Percentiles rank a stretch among this genome's conserved stretches.
phyloP scores from a whole-genome alignment of 2,888 invertebrate genomes.

The Adela reaumurella region DNA sequence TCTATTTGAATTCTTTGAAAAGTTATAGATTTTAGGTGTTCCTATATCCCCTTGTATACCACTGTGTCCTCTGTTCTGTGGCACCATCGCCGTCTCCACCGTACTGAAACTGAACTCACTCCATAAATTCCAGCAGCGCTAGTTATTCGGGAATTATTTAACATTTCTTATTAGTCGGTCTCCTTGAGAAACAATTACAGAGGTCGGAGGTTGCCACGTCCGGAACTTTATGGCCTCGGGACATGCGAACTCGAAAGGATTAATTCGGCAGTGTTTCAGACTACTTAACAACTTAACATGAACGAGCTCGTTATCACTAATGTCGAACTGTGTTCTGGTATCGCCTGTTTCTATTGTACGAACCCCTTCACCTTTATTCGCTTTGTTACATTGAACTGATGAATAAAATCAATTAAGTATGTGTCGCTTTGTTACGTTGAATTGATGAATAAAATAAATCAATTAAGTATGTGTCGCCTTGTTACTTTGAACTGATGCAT shows the following conservation, averaged over 20 bases:
- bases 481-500: too few species aligned
- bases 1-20: too few species aligned
- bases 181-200: not conserved
- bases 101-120: not conserved
- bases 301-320: not conserved
- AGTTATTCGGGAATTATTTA: not conserved
- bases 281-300: not conserved
- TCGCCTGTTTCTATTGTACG: too few species aligned
- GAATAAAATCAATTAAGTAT: too few species aligned
- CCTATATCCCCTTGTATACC: too few species aligned
- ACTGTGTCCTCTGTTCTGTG: too few species aligned
- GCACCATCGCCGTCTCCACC: not conserved
- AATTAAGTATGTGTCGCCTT: too few species aligned
- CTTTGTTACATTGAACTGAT: too few species aligned
- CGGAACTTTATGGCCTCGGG: not conserved
- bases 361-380: too few species aligned
- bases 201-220: not conserved
- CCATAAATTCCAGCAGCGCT: not conserved
- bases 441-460: too few species aligned
- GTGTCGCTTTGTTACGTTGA: too few species aligned
- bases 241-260: not conserved
- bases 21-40: too few species aligned
- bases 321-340: not conserved
- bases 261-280: not conserved
- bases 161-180: not conserved